These are phyloP conservation scores for Chironomus riparius DNA, from an alignment of 2,888 invertebrate species.

Conservation along the genomic window DNA sequence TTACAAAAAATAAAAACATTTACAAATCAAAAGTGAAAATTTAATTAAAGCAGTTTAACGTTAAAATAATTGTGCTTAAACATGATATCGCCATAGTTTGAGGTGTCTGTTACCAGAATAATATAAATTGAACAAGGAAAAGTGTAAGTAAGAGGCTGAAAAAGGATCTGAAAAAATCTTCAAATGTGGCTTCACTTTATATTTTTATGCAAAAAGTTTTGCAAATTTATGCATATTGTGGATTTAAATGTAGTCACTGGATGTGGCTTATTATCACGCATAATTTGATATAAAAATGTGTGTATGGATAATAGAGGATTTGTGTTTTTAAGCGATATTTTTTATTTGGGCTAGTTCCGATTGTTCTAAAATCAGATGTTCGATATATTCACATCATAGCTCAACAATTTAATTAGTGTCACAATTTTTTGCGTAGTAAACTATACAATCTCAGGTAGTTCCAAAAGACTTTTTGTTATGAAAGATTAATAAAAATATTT, in stretches of 20 bases:
- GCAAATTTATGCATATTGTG: background rate
- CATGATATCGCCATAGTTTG: background rate
- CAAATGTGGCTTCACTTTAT: background rate
- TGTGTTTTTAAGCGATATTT: background rate
- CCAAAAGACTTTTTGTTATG: no score
- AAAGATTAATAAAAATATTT: no score
- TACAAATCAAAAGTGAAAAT: no score
- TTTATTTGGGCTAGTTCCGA: background rate
- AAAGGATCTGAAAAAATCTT: background rate
- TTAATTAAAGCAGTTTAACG: no score
- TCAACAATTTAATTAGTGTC: no score
- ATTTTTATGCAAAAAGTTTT: background rate
- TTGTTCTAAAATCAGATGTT: background rate
- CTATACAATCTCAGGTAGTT: no score
- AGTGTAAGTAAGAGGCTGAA: background rate
- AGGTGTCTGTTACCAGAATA: background rate
- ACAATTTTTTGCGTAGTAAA: no score
- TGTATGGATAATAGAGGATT: background rate
- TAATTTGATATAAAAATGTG: background rate
- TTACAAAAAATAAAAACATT: no score
- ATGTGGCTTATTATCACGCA: background rate
- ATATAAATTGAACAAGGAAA: background rate
- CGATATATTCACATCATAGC: background rate
- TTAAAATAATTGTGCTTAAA: background rate
- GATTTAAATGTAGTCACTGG: background rate